Evolutionary conservation across 2,113 vertebrate species (phyloP), one percentile per base, ranked within the genome.

Genomic region (Rafetus swinhoei): DNA sequence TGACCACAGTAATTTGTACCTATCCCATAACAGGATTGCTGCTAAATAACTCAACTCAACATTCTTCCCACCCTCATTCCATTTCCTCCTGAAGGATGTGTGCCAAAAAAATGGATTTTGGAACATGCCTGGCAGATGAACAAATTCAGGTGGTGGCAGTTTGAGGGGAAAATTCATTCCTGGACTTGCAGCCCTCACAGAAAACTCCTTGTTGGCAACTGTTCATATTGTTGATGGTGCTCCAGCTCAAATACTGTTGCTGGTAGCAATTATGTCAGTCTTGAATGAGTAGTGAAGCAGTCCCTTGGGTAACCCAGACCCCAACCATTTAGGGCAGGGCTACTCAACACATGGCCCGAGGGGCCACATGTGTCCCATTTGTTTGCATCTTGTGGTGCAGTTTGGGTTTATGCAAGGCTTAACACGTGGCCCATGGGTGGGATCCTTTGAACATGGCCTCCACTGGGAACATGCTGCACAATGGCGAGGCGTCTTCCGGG

Each of bases 121-220:
- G 88, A 94, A 86, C 94, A 94, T 94, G 65, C 93, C 91, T 88
- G 85, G 95, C 95, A 89, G 81, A 92, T 89, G 95, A 96, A 93
- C 94, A 95, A 96, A 95, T 97, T 93, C 93, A 95, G 83, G 91
- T 94, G 90, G 94, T 97, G 94, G 91, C 94, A 97, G 94, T 84
- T 59, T 82, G 93, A 76, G 88, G 95, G 94, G 95, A 93, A 93
- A 96, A 84, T 88, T 14, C 60, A 81, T 2, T 0, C 87, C 87
- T 27, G 90, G 93, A 94, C 91, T 84, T 83, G 10, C 53, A 69
- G 79, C 74, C 74, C 22, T 77, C 22, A 45, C 3, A 79, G 55
- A 86, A 82, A 94, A 29, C 12, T 19, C 65, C 90, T 86, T 69
- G 55, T 76, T 82, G 87, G 74, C 88, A 93, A 65, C 82, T 54